Base-by-base conservation (phyloP, 2,113 vertebrate species). In the Dipodomys spectabilis region DNA sequence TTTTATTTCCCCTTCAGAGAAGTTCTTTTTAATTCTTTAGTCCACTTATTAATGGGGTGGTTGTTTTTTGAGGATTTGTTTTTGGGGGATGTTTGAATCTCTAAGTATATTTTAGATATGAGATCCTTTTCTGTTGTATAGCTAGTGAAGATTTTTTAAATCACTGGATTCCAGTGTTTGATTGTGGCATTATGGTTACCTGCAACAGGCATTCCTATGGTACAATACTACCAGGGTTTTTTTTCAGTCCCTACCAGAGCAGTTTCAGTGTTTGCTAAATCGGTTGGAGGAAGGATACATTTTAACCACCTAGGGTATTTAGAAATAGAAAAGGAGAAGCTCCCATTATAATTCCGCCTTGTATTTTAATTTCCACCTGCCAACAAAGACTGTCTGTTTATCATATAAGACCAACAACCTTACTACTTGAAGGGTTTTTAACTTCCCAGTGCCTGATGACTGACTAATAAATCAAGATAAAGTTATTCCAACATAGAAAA, bases 361-460 rank as follows among this genome's bases (percentile, higher is more conserved):
- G 35, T 77, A 64, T 86, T 96, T 96, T 82, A 95, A 96, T 97
- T 82, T 84, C 91, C 44, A 18, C 28, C 9, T 75, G 32, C 92
- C 68, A 53, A 20, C 7, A 30, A 95, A 89, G 74, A n/a, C 30
- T 94, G 19, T 92, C 73, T 86, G 88, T 85, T 60, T 89, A 39
- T 72, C 82, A 44, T 64, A 44, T 23, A 73, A 96, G 79, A 93
- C 35, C 83, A 95, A 90, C 10, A 44, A 0, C 0, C 71, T 94
- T 65, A 1, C 89, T 90, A 81, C 7, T 89, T 81, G 92, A 16
- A 11, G 85, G 89, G 57, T 90, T 94, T 93, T 92, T 91, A 95
- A 93, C 68, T 90, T 95, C 71, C 88, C 30, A 62, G 85, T 65
- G 4, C 10, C 67, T 90, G 49, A 60, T 73, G 64, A 95, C 82